Evolutionary conservation across 2,113 vertebrate genomes (phyloP).

Genomic region (Halcyon malimbica): DNA sequence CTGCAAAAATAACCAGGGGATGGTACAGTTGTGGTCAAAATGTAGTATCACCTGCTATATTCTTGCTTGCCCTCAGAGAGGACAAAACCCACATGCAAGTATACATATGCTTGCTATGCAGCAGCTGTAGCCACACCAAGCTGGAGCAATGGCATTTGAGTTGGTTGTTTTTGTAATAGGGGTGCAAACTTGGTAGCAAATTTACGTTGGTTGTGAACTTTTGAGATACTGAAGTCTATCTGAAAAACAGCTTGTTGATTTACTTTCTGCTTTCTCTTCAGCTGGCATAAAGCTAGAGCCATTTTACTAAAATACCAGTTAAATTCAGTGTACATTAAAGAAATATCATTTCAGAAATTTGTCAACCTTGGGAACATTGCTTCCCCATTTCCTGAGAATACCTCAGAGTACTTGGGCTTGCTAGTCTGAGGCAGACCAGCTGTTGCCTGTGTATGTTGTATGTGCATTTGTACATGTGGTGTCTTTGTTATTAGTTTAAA

Average conservation of each 20-base stretch:
- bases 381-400: not conserved
- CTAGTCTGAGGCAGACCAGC: not conserved
- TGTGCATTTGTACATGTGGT: not conserved
- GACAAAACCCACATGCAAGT: not conserved
- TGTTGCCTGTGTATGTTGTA: not conserved
- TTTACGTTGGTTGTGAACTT: not conserved
- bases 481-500: not conserved
- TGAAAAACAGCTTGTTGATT: not conserved
- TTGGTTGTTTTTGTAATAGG: not conserved
- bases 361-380: not conserved
- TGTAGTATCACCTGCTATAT: not conserved
- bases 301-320: conserved; percentile 21
- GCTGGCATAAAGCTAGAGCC: not conserved
- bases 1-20: not conserved
- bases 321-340: not conserved
- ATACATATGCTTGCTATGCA: not conserved
- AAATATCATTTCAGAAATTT: conserved; percentile 27
- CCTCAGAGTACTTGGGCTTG: not conserved
- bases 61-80: not conserved
- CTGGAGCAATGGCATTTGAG: not conserved
- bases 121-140: not conserved
- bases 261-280: conserved; percentile 1
- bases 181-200: not conserved
- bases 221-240: not conserved
- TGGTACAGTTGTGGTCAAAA: not conserved